phyloP scores from a whole-genome alignment of 2,113 vertebrate genomes.

The Pteruthius melanotis region DNA sequence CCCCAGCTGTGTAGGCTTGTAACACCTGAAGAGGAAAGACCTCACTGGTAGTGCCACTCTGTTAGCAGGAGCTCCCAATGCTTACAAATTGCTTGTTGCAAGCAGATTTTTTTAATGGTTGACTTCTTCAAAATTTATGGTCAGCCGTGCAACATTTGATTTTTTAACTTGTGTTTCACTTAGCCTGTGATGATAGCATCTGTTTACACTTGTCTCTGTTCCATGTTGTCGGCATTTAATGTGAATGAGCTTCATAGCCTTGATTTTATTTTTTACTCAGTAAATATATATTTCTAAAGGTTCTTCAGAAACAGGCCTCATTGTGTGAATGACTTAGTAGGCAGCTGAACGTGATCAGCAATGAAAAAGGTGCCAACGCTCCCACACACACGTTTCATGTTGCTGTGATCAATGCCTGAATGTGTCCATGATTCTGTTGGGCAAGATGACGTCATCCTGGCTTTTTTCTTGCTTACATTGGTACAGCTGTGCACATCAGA shows the following conservation, averaged over 20 bases:
- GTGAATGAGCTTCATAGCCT: background rate
- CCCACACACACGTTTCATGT: background rate
- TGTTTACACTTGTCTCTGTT: background rate
- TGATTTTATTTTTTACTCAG: background rate
- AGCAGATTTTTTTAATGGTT: background rate
- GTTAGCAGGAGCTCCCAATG: background rate
- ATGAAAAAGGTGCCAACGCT: background rate
- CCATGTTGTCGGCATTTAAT: background rate
- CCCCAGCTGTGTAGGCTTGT: background rate
- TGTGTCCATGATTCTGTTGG: background rate
- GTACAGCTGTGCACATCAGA: background rate
- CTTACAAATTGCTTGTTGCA: background rate
- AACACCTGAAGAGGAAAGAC: background rate
- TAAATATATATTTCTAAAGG: background rate
- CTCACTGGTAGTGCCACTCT: background rate
- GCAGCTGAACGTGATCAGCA: conserved; percentile 30
- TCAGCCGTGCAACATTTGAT: background rate
- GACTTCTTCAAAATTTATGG: background rate
- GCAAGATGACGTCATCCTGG: background rate
- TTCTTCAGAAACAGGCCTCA: background rate
- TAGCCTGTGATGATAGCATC: background rate
- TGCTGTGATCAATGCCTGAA: conserved; percentile 9
- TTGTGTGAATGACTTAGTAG: conserved; percentile 26
- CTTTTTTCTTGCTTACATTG: background rate
- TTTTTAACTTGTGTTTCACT: background rate